These are phyloP conservation scores for Trichogramma evanescens DNA, from an alignment of 2,888 invertebrate species.

Conservation along the genomic window DNA sequence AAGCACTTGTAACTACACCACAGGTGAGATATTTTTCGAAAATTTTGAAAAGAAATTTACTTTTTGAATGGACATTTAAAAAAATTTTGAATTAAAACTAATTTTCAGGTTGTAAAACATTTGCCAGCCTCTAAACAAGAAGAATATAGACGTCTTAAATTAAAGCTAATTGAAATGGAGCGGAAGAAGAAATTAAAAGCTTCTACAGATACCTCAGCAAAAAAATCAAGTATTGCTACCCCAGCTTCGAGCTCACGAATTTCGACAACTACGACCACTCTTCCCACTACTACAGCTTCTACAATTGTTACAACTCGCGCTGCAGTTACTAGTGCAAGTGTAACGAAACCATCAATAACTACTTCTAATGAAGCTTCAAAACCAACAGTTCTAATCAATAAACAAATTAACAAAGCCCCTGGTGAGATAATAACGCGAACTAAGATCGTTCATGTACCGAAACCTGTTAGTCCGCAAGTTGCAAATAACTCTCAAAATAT, in stretches of 20 bases:
- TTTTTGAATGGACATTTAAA: not conserved
- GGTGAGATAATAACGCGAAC: no score
- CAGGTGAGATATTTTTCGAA: conserved; percentile 8
- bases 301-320: not conserved
- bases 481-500: not conserved
- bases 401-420: no score
- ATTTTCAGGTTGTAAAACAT: conserved; percentile 44
- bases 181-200: conserved; percentile 27
- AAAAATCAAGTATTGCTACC: not conserved
- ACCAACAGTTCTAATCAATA: no score
- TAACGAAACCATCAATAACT: not conserved
- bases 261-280: not conserved
- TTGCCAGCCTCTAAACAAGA: conserved; percentile 44
- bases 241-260: no score
- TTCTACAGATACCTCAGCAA: not conserved
- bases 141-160: conserved; percentile 45
- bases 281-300: not conserved
- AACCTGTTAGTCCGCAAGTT: not conserved
- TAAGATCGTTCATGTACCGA: not conserved
- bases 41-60: not conserved
- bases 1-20: conserved; percentile 6
- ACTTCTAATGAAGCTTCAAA: no score
- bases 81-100: not conserved
- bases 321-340: not conserved
- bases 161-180: conserved; percentile 38